Evolutionary conservation across 1,140 invertebrate genomes (phyloP).

Genomic region (Phortica variegata): DNA sequence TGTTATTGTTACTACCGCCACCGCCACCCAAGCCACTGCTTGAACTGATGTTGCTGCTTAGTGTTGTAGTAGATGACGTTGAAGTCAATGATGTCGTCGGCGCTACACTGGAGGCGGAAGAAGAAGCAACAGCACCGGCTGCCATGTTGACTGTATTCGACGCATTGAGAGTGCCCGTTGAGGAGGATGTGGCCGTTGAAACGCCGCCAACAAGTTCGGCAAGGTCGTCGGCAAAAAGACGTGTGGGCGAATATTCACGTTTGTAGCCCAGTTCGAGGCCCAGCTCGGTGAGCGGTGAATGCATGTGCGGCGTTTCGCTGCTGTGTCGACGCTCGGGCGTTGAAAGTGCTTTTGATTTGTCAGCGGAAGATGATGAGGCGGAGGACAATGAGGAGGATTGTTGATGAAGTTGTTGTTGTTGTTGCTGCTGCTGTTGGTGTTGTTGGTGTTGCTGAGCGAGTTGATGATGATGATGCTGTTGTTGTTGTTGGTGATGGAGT

Average conservation of each 20-base stretch:
- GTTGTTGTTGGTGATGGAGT: constrained; percentile 7
- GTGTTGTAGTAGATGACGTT: constrained; percentile 2
- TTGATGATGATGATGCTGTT: constrained; percentile 12
- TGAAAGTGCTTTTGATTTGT: constrained; percentile 50
- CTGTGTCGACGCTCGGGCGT: constrained; percentile 60
- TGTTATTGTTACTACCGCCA: constrained; percentile 21
- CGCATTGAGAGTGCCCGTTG: constrained; percentile 15
- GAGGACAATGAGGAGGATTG: constrained; percentile 5
- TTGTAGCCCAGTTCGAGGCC: constrained; percentile 69
- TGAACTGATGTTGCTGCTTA: constrained; percentile 18
- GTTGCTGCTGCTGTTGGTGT: constrained; percentile 20
- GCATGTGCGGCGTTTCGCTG: constrained; percentile 59
- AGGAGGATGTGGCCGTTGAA: constrained; percentile 9
- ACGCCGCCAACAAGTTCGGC: constrained; percentile 42
- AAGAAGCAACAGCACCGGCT: not conserved
- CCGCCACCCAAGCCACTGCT: constrained; percentile 1
- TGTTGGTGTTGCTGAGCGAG: constrained; percentile 15
- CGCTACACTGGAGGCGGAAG: constrained; percentile 2
- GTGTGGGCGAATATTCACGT: constrained; percentile 64
- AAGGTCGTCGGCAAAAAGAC: constrained; percentile 65
- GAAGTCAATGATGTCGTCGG: constrained; percentile 4
- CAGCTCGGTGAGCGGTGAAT: constrained; percentile 62
- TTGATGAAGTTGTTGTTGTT: constrained; percentile 15
- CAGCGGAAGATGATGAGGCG: constrained; percentile 4
- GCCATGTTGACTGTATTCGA: constrained; percentile 17